Percentiles rank a stretch among this genome's conserved stretches.
These are phyloP conservation scores for Acyrthosiphon pisum DNA, from an alignment of 1,140 invertebrate genomes.

Conservation along the genomic window DNA sequence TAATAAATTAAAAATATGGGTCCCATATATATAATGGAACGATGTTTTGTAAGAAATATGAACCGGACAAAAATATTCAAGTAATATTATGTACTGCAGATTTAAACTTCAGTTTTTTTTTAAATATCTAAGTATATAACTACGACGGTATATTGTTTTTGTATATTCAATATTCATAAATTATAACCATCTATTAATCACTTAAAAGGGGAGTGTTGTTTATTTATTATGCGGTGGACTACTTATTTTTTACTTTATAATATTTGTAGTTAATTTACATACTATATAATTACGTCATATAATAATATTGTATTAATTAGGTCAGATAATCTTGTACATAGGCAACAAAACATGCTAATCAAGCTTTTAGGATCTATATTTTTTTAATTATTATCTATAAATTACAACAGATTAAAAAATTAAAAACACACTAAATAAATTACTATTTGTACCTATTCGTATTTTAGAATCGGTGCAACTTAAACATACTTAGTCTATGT, in stretches of 20 bases:
- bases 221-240: background rate
- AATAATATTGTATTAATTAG: background rate
- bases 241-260: background rate
- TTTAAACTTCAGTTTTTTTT: background rate
- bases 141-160: too few relatives aligned
- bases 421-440: too few relatives aligned
- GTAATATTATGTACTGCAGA: too few relatives aligned
- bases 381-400: background rate
- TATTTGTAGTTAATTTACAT: background rate
- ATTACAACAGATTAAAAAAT: background rate
- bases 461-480: too few relatives aligned
- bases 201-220: background rate
- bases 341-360: background rate
- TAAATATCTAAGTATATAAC: background rate
- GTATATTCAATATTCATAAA: background rate
- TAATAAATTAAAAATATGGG: too few relatives aligned
- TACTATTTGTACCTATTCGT: too few relatives aligned
- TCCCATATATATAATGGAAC: too few relatives aligned
- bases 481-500: too few relatives aligned
- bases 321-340: background rate
- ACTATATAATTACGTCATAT: background rate
- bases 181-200: background rate
- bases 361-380: background rate
- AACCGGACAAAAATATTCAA: too few relatives aligned
- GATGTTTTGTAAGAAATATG: too few relatives aligned